Evolutionary conservation across 2,888 invertebrate genomes (phyloP).

Genomic region (Synanthedon formicaeformis): DNA sequence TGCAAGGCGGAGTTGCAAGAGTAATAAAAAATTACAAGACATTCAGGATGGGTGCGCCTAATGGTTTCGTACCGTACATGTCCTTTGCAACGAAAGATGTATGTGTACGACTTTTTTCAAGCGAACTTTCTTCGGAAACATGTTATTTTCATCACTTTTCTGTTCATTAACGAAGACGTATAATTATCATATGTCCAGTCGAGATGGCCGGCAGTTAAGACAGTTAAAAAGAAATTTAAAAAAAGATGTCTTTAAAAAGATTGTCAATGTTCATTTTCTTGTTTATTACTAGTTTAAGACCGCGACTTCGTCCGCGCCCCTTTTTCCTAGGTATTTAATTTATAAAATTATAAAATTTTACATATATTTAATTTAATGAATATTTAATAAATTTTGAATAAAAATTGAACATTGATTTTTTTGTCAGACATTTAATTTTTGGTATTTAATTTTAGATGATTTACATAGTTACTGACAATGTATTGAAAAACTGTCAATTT

Average conservation of each 20-base stretch:
- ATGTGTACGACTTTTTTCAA: constrained; percentile 4
- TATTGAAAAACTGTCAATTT: no score
- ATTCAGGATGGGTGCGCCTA: constrained; percentile 58
- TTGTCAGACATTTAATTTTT: no score
- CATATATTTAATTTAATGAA: not conserved
- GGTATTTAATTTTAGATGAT: no score
- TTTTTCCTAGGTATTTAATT: not conserved
- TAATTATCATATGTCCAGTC: constrained; percentile 2
- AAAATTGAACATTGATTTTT: no score
- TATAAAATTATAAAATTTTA: not conserved
- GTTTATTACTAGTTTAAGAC: not conserved
- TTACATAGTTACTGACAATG: no score
- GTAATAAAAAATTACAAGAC: constrained; percentile 60
- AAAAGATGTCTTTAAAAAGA: not conserved
- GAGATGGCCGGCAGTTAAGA: not conserved
- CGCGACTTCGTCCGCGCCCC: not conserved
- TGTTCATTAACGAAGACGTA: constrained; percentile 3
- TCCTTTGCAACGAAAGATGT: constrained; percentile 23
- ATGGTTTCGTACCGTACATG: constrained; percentile 27
- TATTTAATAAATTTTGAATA: no score
- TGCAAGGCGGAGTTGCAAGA: constrained; percentile 54
- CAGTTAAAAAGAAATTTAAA: not conserved
- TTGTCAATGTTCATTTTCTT: not conserved
- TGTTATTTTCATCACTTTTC: constrained; percentile 2
- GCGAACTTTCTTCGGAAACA: constrained; percentile 1